Base-by-base conservation (phyloP, 2,113 vertebrate species). In the Pygoscelis antarcticus region DNA sequence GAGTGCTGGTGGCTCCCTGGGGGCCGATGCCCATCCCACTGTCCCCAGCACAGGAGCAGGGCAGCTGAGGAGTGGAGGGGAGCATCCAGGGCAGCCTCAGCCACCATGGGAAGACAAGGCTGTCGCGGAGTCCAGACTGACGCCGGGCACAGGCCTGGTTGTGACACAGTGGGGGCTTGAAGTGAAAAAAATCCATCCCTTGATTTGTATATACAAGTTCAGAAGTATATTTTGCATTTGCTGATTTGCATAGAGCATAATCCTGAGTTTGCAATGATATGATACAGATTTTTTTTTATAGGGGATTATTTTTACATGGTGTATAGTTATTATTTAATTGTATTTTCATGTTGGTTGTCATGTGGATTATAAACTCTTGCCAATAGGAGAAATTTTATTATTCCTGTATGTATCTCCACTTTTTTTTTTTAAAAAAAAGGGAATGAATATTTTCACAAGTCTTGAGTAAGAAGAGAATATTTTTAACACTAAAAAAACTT, bases 81-180 rank as follows among this genome's bases (percentile, higher is more conserved):
- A 16, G 17, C 32, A 83, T 20, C n/a, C 34, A 32, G 46, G 51
- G 34, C 61, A 82, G 29, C 38, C 19, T 66, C 42, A 71, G 22
- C 26, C 36, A 64, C 20, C 1, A 1, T 8, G 22, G 32, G 19
- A 72, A 61, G 49, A 25, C 22, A 36, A 36, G 14, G 6, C 22
- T 1, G 0, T 32, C 23, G n/a, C 57, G 13, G 27, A 36, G 46
- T 14, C 16, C 1, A 6, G 51, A 44, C 20, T 15, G 13, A 62
- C 42, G 17, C 16, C 2, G 2, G 51, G 19, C 54, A 61, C 38
- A 69, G 18, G 16, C 25, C n/a, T 87, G 30, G 7, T 7, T 22
- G 11, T 70, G 21, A 60, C 29, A 55, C 16, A 51, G 4, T 2
- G 1, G 38, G 23, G 21, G 23, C 10, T 54, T 55, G 61, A 65